These are phyloP conservation scores for Bos javanicus DNA, from an alignment of 2,113 vertebrate genomes.

Conservation along the genomic window DNA sequence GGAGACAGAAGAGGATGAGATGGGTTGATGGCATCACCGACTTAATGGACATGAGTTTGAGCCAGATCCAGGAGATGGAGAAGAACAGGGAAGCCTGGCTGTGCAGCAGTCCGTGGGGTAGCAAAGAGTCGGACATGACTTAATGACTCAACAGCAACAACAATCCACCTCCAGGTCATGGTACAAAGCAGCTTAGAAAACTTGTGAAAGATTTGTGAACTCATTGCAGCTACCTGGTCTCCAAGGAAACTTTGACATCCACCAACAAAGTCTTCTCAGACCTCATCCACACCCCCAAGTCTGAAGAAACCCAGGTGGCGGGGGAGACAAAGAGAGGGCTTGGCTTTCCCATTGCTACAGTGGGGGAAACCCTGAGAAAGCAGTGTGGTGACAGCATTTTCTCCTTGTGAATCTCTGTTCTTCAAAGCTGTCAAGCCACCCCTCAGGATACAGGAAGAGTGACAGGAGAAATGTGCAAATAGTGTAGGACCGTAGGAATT, in stretches of 20 bases:
- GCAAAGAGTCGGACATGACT: background rate
- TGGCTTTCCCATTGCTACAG: background rate
- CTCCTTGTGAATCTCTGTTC: background rate
- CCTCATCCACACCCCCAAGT: background rate
- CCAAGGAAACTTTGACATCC: background rate
- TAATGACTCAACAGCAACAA: background rate
- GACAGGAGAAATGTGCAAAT: background rate
- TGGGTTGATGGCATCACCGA: background rate
- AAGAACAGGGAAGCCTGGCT: background rate
- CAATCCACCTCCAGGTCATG: background rate
- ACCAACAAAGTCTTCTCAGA: background rate
- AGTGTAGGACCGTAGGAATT: background rate
- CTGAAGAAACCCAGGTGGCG: background rate
- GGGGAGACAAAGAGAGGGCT: background rate
- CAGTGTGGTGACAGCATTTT: accelerated
- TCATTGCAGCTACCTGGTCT: background rate
- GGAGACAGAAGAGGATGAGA: background rate
- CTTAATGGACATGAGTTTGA: background rate
- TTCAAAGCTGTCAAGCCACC: background rate
- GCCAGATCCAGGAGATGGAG: background rate
- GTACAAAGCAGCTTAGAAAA: background rate
- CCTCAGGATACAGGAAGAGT: background rate
- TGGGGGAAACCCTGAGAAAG: too few species aligned
- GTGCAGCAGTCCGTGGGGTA: background rate
- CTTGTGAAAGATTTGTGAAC: background rate